These are phyloP conservation scores for Megaleporinus macrocephalus DNA, from an alignment of 2,113 vertebrate species.

Conservation along the genomic window DNA sequence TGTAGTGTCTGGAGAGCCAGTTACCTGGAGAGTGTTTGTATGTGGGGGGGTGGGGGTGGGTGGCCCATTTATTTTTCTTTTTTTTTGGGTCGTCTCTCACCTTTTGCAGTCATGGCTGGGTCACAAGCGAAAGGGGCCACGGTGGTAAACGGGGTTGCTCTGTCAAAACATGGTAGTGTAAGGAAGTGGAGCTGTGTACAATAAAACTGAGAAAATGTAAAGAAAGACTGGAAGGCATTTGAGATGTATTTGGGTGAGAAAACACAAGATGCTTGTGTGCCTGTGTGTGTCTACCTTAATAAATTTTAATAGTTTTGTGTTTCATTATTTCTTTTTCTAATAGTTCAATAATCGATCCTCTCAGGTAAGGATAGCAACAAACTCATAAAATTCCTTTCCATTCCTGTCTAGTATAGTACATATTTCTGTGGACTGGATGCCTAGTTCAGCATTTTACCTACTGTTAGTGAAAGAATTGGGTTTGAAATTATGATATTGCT, in stretches of 20 bases:
- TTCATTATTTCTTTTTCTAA: no score
- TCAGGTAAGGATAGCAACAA: no score
- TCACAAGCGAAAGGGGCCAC: conserved; percentile 58
- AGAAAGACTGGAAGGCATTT: conserved; percentile 60
- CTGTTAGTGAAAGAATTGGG: no score
- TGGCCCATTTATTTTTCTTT: conserved; percentile 62
- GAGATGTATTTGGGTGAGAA: neutral
- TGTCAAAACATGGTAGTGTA: conserved; percentile 72
- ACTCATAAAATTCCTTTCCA: no score
- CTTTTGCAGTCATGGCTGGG: conserved; percentile 58
- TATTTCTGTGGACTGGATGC: no score
- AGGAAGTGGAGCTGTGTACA: conserved; percentile 68
- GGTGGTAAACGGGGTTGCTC: conserved; percentile 71
- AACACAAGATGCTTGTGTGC: no score
- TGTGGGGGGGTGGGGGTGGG: conserved; percentile 20
- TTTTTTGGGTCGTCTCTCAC: conserved; percentile 52
- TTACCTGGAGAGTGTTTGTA: conserved; percentile 54
- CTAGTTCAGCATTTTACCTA: no score
- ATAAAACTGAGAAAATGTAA: conserved; percentile 68
- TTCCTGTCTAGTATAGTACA: no score
- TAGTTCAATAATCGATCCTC: no score
- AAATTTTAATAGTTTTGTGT: no score
- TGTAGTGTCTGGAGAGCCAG: conserved; percentile 28
- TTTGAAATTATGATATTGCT: no score
- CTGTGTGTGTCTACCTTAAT: no score